These are phyloP conservation scores for Oxyteleia sp. DNA, from an alignment of 2,888 invertebrate species.

Conservation along the genomic window DNA sequence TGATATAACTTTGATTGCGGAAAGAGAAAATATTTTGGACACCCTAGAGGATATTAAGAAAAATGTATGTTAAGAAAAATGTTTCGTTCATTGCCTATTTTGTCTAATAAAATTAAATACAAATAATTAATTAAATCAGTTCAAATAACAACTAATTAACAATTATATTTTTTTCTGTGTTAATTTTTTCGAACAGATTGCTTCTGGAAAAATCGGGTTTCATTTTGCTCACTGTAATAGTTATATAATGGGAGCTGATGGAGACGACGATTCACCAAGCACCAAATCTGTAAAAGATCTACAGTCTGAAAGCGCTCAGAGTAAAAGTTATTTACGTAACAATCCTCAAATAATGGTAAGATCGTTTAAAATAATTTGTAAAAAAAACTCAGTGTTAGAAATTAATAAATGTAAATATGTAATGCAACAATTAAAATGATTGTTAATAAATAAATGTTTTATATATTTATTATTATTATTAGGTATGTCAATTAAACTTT, in stretches of 20 bases:
- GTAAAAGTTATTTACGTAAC: slow-evolving; percentile 76
- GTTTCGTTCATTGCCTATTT: too few relatives aligned
- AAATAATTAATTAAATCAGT: slow-evolving; percentile 7
- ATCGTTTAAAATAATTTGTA: slow-evolving; percentile 21
- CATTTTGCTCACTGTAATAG: slow-evolving; percentile 90
- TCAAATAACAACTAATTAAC: slow-evolving; percentile 1
- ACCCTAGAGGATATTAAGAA: slow-evolving; percentile 91
- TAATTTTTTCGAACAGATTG: slow-evolving; percentile 88
- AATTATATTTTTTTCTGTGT: slow-evolving; percentile 2
- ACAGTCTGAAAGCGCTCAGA: slow-evolving; percentile 65
- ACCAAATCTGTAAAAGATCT: slow-evolving; percentile 78
- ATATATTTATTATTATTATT: too few relatives aligned
- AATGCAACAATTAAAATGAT: too few relatives aligned
- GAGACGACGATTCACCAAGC: slow-evolving; percentile 86
- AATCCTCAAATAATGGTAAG: slow-evolving; percentile 77
- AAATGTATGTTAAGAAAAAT: slow-evolving; percentile 88
- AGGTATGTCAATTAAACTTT: too few relatives aligned
- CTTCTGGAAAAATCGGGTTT: slow-evolving; percentile 92
- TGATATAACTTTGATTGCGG: slow-evolving; percentile 90
- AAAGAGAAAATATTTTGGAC: slow-evolving; percentile 88
- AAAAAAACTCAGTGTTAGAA: slow-evolving; percentile 8
- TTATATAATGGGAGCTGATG: slow-evolving; percentile 90
- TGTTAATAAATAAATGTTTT: too few relatives aligned
- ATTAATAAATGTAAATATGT: too few relatives aligned
- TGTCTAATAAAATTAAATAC: not conserved